Conservation (phyloP, 2,797 vertebrate species). For the Pteronotus mesoamericanus region DNA sequence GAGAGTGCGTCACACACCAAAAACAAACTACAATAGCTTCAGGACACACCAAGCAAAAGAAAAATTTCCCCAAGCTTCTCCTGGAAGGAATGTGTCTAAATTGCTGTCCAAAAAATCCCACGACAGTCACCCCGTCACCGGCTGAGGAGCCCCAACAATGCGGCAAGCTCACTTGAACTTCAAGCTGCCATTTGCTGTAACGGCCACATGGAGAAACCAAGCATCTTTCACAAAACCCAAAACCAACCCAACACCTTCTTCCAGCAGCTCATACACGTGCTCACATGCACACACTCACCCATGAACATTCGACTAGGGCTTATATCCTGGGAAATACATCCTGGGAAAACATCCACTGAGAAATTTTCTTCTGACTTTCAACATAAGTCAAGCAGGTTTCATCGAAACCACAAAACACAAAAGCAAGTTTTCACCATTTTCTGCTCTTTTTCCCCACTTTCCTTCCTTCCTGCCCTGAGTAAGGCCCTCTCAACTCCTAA, state of each 20-base stretch:
- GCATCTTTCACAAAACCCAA: not conserved
- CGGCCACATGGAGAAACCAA: not conserved
- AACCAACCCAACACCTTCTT: not conserved
- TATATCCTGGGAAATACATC: not conserved
- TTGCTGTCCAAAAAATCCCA: not conserved
- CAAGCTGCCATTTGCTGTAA: not conserved
- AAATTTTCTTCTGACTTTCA: not conserved
- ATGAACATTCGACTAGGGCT: not conserved
- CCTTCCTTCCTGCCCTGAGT: not conserved
- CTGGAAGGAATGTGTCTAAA: not conserved
- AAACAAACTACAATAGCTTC: not conserved
- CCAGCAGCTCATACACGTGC: not conserved
- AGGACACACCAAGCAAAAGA: not conserved
- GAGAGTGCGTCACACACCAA: not conserved
- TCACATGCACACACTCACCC: not conserved
- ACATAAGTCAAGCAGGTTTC: not conserved
- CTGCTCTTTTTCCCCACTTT: not conserved
- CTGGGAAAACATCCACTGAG: not conserved
- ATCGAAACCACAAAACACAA: not conserved
- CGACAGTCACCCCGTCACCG: not conserved
- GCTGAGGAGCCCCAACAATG: not conserved
- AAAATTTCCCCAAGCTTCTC: not conserved
- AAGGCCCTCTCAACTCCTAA: not conserved
- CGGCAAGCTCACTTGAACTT: not conserved
- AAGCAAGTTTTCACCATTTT: not conserved